Evolutionary conservation across 2,888 invertebrate genomes (phyloP), one percentile per base, ranked within the genome.

Genomic region (Ophion ellenae): DNA sequence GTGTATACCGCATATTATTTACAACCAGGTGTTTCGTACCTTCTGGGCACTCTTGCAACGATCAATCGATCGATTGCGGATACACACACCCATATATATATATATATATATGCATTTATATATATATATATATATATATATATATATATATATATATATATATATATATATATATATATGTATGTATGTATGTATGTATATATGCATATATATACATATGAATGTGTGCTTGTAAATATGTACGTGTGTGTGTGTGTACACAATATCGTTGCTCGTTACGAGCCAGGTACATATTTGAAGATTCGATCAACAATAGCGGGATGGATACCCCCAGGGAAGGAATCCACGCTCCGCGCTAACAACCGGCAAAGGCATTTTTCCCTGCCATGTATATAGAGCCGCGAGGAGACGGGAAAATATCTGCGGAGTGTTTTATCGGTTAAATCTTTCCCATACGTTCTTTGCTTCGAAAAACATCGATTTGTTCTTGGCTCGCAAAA

Each of bases 401-500:
- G 71, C 82, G 64, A 66, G 40, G 69, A 77, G 80, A 82, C 70
- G 81, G 82, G 40, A 59, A 59, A 40, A 86, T 71, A 87, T 86
- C 87, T 86, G 63, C 74, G 71, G 81, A 75, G 75, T 78, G 69
- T 76, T 69, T 76, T 73, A 57, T 67, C 79, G 73, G 73, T 74
- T 61, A 77, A 76, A 81, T 70, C 24, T 24, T 53, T 7, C 28
- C 14, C 53, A 53, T 5, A 53, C 17, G 53, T 53, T 14, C 14
- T 53, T 53, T 17, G 53, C 17, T 40, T 40, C 40, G 40, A 9
- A 9, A 7, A 40, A 40, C 40, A 40, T 40, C 9, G 40, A 9
- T 40, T 40, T 40, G 40, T 40, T 40, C 40, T 5, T 6, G 5
- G 40, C 5, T 9, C 40, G 40, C 40, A 1, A 40, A 40, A 9